Evolutionary conservation across 2,888 invertebrate species (phyloP), one percentile per base, ranked within the genome.

Genomic region (Spilarctia lutea): DNA sequence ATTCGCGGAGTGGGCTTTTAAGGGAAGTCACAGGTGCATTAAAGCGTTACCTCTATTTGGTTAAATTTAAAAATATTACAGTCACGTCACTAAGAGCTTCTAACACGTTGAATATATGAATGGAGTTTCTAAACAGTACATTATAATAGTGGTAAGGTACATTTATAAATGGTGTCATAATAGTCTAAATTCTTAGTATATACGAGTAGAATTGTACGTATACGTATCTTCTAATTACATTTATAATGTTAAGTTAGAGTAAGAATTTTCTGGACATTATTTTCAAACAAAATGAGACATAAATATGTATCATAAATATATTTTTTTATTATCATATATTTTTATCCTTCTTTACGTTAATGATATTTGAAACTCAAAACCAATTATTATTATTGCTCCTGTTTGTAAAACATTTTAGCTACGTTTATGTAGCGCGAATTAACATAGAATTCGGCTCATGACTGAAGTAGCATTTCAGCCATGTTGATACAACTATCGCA

Each of bases 11-110:
- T 92, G 90, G 88, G 94, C 94, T 94, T 94, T 94, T 93, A 94
- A 91, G 87, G 63, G 80, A 78, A 91, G 94, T 90, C 93, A 87
- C 95, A 95, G 95, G 94, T 95, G 95, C 93, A 94, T 93, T 93
- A 93, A 88, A 92, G 86, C 86, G 88, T 88, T 88, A 87, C 87
- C 89, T 90, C 87, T 90, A 89, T 90, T 88, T 89, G 89, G 87
- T 90, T 92, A 89, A 92, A 94, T 93, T 91, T 91, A 91, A 93
- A 93, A 93, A 92, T 91, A 93, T 91, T 87, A 87, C 87, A 81
- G 84, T 79, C 82, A 82, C 83, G 80, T 86, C 85, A 86, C 83
- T 78, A 78, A 74, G 79, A 77, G 82, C 78, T 81, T 79, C 81
- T 82, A 80, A 85, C 78, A 76, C 77, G 75, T 75, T 77, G 76